A percentile compares a stretch with the other conserved stretches of the same genome.
These are phyloP conservation scores for Catharus fuscescens DNA, from an alignment of 2,113 vertebrate species.

Conservation along the genomic window DNA sequence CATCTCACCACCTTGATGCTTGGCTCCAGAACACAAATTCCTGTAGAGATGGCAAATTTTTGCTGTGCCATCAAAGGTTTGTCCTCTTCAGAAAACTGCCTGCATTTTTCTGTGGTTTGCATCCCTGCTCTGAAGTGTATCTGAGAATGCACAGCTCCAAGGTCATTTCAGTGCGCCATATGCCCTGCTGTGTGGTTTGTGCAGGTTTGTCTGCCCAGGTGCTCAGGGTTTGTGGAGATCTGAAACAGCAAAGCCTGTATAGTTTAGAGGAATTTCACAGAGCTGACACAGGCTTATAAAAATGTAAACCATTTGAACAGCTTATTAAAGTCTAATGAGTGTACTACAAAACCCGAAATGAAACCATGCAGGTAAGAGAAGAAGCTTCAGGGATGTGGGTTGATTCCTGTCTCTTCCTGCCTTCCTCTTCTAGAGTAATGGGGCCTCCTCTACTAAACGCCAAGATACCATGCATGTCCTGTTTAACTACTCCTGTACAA, in stretches of 20 bases:
- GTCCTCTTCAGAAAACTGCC: not conserved
- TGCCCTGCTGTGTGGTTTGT: not conserved
- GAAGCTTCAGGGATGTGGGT: not conserved
- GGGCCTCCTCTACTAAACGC: not conserved
- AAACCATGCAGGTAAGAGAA: not conserved
- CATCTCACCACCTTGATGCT: not conserved
- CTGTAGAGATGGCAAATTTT: not conserved
- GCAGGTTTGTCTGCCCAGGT: not conserved
- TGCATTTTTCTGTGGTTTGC: not conserved
- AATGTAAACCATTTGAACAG: not conserved
- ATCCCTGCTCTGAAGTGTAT: not conserved
- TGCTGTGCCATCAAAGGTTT: not conserved
- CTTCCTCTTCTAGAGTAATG: not conserved
- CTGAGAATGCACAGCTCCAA: not conserved
- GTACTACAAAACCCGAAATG: not conserved
- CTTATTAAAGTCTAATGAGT: not conserved
- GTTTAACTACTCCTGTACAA: not conserved
- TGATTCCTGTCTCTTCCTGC: not conserved
- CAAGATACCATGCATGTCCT: not conserved
- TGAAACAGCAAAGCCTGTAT: not conserved
- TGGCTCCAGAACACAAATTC: not conserved
- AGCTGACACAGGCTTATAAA: not conserved
- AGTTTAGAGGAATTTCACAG: not conserved
- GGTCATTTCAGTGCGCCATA: not conserved
- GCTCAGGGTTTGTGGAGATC: rapidly evolving